Conservation (phyloP, 2,113 vertebrate genomes). For the Haliaeetus leucogaster region DNA sequence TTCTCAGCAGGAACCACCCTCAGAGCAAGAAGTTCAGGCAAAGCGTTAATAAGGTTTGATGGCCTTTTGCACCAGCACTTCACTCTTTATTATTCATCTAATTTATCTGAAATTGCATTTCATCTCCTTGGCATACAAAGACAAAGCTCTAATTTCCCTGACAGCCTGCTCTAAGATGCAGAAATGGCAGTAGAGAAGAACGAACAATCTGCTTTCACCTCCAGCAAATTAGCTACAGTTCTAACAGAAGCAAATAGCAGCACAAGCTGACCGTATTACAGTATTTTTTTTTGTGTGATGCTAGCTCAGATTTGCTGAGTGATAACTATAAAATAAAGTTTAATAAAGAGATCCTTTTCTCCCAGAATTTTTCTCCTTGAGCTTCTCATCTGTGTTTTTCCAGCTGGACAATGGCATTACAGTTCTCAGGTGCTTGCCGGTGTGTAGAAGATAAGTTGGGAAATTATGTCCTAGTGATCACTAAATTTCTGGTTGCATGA, state of each 20-base stretch:
- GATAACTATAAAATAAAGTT: neutral
- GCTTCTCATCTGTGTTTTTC: neutral
- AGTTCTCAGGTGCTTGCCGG: neutral
- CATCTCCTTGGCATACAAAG: neutral
- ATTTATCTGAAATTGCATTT: constrained; percentile 44
- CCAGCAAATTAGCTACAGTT: neutral
- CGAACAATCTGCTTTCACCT: neutral
- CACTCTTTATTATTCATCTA: constrained; percentile 35
- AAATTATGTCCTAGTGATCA: neutral
- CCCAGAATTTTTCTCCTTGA: neutral
- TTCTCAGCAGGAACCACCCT: neutral
- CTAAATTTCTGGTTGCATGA: neutral
- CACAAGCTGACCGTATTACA: neutral
- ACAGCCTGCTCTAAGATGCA: neutral
- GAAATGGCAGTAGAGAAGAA: neutral
- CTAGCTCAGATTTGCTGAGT: neutral
- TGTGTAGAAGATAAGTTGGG: neutral
- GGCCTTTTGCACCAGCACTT: constrained; percentile 2
- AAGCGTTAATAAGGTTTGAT: neutral
- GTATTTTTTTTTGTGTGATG: neutral
- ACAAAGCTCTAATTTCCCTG: constrained; percentile 15
- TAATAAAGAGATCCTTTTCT: neutral
- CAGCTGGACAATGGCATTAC: neutral
- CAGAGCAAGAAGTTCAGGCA: neutral
- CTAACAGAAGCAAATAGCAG: neutral